Evolutionary conservation across 1,140 invertebrate species (phyloP).

Genomic region (Leptestheria dahalacensis): DNA sequence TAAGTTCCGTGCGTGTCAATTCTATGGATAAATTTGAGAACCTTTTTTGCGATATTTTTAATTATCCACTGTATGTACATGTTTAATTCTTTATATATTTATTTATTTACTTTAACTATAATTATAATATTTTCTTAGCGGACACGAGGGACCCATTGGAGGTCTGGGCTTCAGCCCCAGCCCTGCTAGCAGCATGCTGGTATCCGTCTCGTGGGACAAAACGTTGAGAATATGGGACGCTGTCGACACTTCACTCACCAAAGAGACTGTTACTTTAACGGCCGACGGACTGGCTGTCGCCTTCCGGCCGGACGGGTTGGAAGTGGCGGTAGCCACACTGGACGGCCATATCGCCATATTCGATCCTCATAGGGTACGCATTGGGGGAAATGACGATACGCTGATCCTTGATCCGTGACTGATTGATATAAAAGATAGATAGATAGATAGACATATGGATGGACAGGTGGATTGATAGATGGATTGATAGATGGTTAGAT

Average conservation of each 20-base stretch:
- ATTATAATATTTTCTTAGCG: constrained; percentile 42
- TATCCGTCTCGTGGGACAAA: constrained; percentile 87
- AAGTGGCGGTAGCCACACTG: constrained; percentile 79
- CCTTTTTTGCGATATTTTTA: too few species aligned
- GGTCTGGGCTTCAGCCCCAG: constrained; percentile 64
- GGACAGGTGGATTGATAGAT: too few species aligned
- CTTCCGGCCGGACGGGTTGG: constrained; percentile 74
- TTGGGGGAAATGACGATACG: too few species aligned
- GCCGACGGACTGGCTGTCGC: constrained; percentile 69
- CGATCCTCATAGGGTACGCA: constrained; percentile 33
- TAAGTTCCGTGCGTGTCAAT: too few species aligned
- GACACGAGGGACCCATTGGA: constrained; percentile 82
- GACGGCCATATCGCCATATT: constrained; percentile 81
- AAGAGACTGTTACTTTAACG: constrained; percentile 62
- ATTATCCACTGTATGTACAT: too few species aligned
- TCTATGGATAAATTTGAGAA: too few species aligned
- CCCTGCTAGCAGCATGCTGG: constrained; percentile 52
- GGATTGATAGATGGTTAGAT: too few species aligned
- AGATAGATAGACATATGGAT: too few species aligned
- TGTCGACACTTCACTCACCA: constrained; percentile 51
- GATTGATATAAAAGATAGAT: too few species aligned
- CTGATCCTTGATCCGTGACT: too few species aligned
- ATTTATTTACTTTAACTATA: neutral
- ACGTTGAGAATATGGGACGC: constrained; percentile 83
- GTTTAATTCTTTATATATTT: neutral